Evolutionary conservation across 2,113 vertebrate species (phyloP), one percentile per base, ranked within the genome.

Genomic region (Lasiurus cinereus): DNA sequence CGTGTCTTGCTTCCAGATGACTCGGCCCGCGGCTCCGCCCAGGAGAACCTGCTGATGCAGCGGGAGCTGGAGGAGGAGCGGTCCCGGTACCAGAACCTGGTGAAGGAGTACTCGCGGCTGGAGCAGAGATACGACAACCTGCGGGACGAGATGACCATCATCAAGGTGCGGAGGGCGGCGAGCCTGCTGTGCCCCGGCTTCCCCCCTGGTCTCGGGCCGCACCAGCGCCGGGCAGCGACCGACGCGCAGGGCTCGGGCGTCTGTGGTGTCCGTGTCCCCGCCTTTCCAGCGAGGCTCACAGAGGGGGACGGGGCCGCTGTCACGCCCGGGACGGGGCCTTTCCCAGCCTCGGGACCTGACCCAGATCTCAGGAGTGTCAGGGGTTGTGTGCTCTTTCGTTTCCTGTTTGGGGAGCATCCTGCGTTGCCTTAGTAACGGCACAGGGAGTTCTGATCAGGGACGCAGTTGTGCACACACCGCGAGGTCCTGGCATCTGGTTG

Each of bases 81-180:
- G 0, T 98, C 98, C 82, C 98, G 99, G 29, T 99, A 99, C 95
- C 99, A 99, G 98, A 99, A 99, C 78, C 98, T 99, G 0, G 98
- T 99, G 22, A 99, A 99, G 96, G 99, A 99, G 27, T 99, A 98
- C 97, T 99, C 99, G 0, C 97, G 98, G 62, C 94, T 99, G 97
- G 99, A 99, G 98, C 99, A 99, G 98, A 98, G 99, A 98, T 99
- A 99, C 0, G 99, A 99, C 94, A 99, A 99, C 97, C 97, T 99
- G 84, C 98, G 97, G 92, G 99, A 99, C 18, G 99, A 99, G 97
- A 95, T 99, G 33, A 97, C 97, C 1, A 36, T 99, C 52, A 77
- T 97, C 52, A 99, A 99, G 99, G 99, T 99, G 98, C 96, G 0
- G 1, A 76, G 82, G 43, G 43, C 52, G 83, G 43, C 56, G 3